These are phyloP conservation scores for Trachelus troglodyta DNA, from an alignment of 2,888 invertebrate genomes.

Conservation along the genomic window DNA sequence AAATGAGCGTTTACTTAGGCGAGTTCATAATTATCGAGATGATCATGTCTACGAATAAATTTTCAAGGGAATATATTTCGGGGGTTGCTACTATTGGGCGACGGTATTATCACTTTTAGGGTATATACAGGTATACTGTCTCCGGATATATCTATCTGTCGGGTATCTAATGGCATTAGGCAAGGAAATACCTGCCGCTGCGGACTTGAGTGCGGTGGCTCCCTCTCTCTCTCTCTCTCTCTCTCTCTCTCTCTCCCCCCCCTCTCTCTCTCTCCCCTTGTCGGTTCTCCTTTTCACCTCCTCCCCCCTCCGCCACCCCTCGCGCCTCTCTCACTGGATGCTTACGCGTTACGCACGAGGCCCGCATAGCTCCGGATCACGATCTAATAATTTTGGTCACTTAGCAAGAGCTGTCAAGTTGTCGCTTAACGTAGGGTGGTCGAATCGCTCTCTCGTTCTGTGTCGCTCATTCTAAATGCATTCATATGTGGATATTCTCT, in stretches of 20 bases:
- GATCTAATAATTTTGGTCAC: slow-evolving; percentile 38
- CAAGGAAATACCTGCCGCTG: neutral
- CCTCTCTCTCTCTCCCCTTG: neutral
- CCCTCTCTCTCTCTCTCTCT: neutral
- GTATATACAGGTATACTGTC: neutral
- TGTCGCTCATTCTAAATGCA: too few relatives aligned
- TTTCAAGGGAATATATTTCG: slow-evolving; percentile 17
- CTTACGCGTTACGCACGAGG: neutral
- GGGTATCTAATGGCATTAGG: neutral
- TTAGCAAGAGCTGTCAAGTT: slow-evolving; percentile 46
- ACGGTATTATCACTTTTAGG: slow-evolving; percentile 3
- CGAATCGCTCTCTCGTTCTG: slow-evolving; percentile 13
- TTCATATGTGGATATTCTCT: too few relatives aligned
- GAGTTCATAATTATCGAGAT: slow-evolving; percentile 42
- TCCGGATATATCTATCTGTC: too few relatives aligned
- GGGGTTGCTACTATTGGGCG: slow-evolving; percentile 32
- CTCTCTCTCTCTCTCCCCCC: too few relatives aligned
- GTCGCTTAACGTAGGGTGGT: slow-evolving; percentile 44
- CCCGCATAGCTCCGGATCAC: neutral
- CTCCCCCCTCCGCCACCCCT: too few relatives aligned
- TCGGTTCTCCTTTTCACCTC: neutral
- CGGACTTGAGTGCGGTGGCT: neutral
- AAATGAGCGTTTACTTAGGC: slow-evolving; percentile 28
- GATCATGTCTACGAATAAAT: slow-evolving; percentile 47
- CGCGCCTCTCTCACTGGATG: neutral